A percentile compares a stretch with the other conserved stretches of the same genome.
These are phyloP conservation scores for Pristionchus mayeri DNA, from an alignment of 2,888 invertebrate genomes.

Conservation along the genomic window DNA sequence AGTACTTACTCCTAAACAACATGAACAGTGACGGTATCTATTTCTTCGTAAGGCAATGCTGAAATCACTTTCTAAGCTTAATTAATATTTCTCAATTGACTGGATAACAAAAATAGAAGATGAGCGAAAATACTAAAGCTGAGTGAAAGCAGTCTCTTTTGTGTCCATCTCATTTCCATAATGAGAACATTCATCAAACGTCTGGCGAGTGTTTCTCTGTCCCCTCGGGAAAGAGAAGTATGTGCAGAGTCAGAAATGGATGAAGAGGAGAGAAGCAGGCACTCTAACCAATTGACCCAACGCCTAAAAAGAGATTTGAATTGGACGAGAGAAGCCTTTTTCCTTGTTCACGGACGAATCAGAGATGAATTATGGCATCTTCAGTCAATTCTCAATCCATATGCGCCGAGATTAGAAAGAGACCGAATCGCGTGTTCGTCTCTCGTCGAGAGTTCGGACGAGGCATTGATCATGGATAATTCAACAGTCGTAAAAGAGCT, in stretches of 20 bases:
- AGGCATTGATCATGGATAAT: conserved; percentile 25
- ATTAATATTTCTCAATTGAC: too few species aligned
- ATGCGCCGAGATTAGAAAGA: neutral
- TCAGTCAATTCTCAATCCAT: neutral
- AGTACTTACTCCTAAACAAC: neutral
- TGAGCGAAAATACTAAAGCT: too few species aligned
- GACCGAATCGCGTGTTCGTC: neutral
- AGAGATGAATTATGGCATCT: neutral
- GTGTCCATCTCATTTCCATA: conserved; percentile 24
- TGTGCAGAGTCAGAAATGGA: conserved; percentile 30
- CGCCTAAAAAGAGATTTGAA: conserved; percentile 25
- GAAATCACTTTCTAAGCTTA: too few species aligned
- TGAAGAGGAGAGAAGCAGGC: conserved; percentile 5
- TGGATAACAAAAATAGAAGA: too few species aligned
- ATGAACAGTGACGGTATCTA: neutral
- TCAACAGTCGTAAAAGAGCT: neutral
- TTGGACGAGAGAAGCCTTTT: neutral
- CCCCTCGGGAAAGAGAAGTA: conserved; percentile 15
- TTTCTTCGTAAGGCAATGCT: too few species aligned
- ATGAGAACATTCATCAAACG: conserved; percentile 33
- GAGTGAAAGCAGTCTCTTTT: conserved; percentile 2
- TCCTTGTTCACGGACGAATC: neutral
- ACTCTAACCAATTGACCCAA: conserved; percentile 41
- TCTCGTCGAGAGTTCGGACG: neutral
- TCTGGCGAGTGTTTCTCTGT: neutral